phyloP scores from a whole-genome alignment of 1,140 invertebrate genomes.

The Aethina tumida region DNA sequence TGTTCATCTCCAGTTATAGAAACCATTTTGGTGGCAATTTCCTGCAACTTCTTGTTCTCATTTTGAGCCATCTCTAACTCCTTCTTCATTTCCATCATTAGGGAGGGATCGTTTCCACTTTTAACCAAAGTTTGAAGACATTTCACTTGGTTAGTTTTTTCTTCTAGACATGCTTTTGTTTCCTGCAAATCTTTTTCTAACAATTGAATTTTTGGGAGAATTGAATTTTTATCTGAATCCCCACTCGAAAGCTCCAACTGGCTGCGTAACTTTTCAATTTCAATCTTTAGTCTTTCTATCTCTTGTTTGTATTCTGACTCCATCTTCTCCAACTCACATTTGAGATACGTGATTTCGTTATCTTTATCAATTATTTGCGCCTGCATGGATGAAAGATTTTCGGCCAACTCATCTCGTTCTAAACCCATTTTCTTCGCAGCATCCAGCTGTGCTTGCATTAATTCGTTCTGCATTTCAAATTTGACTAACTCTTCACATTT shows the following conservation, averaged over 20 bases:
- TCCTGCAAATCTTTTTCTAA: too few relatives aligned
- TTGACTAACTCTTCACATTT: conserved; percentile 24
- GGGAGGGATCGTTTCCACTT: too few relatives aligned
- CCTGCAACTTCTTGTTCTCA: conserved; percentile 22
- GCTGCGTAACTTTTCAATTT: too few relatives aligned
- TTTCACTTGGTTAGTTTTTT: too few relatives aligned
- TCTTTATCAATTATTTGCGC: conserved; percentile 31
- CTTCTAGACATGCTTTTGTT: too few relatives aligned
- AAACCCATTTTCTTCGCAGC: conserved; percentile 12
- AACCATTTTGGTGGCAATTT: conserved; percentile 21
- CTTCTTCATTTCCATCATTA: conserved; percentile 15
- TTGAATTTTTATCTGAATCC: too few relatives aligned
- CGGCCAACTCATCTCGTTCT: conserved; percentile 20
- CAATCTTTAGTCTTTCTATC: too few relatives aligned
- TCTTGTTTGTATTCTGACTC: too few relatives aligned
- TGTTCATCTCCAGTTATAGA: conserved; percentile 17
- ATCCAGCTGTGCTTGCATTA: conserved; percentile 21
- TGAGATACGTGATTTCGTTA: conserved; percentile 30
- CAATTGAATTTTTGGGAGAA: too few relatives aligned
- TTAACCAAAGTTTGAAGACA: too few relatives aligned
- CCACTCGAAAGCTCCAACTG: too few relatives aligned
- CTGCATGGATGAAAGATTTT: conserved; percentile 25
- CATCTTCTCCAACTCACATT: too few relatives aligned
- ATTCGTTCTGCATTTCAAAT: conserved; percentile 20
- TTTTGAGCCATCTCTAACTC: conserved; percentile 16